These are phyloP conservation scores for Passer montanus DNA, from an alignment of 2,113 vertebrate species.

Conservation along the genomic window DNA sequence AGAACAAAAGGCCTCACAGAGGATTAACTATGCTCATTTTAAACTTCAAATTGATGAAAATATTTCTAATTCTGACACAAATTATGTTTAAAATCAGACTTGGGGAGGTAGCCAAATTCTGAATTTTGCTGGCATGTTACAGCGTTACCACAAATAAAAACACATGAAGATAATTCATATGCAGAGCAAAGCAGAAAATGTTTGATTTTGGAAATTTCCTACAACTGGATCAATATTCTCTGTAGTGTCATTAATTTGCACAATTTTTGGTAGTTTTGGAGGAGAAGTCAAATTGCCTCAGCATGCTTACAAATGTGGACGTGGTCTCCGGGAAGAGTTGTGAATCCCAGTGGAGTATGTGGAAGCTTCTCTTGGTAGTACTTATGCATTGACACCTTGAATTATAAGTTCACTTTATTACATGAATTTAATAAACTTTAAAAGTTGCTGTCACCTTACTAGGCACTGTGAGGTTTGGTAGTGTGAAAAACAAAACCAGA, in stretches of 20 bases:
- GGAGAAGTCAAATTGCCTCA: neutral
- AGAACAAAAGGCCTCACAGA: neutral
- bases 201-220: neutral
- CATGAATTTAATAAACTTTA: neutral
- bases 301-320: neutral
- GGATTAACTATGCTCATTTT: constrained; percentile 17
- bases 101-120: neutral
- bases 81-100: constrained; percentile 14
- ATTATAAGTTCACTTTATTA: neutral
- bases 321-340: neutral
- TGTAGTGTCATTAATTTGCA: neutral
- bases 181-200: neutral
- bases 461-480: neutral
- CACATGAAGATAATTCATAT: neutral
- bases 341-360: neutral
- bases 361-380: neutral
- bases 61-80: neutral
- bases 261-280: neutral
- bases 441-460: neutral
- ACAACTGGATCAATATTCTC: neutral
- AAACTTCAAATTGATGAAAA: constrained; percentile 6
- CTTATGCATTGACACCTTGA: neutral
- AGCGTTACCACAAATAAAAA: neutral
- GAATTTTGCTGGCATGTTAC: constrained; percentile 2
- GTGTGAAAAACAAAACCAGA: neutral